Base-by-base conservation (phyloP, 2,797 vertebrate genomes). In the Phoxinus dragarum region DNA sequence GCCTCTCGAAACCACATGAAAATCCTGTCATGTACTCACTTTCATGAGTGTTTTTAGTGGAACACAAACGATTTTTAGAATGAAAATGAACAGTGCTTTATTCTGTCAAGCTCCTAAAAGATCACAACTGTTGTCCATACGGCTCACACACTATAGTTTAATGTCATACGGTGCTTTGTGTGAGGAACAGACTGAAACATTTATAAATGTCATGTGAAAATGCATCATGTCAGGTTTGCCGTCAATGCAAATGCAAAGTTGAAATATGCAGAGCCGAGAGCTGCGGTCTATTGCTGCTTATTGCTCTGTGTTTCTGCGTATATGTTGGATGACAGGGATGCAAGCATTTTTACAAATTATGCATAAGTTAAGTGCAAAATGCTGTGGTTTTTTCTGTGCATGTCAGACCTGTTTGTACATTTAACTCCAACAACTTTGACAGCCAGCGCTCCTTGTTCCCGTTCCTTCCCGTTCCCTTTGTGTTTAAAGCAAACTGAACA, bases 261-360 rank as follows among this genome's bases (percentile, higher is more conserved):
- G 47, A n/a, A 47, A 27, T 73, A 4, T 44, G 36, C 67, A 11
- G 67, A 69, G 67, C 21, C 2, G 9, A 69, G 67, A 40, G n/a
- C 59, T 31, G 59, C 2, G 4, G 34, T 38, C 66, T 67, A 1
- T 9, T 38, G 66, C 38, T 9, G 66, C 8, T 16, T 67, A 19
- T 67, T 36, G 34, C 16, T 67, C 40, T 27, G 40, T 71, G 8
- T 16, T 71, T n/a, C 10, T 42, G 21, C 38, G n/a, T 23, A 69
- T 42, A 44, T 16, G 16, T 44, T 71, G 68, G 40, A 71, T 14
- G 12, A 14, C 38, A 14, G 68, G 23, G 38, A 44, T n/a, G 23
- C 38, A 42, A 3, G 3, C 1, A 21, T 38, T 68, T 68, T 59
- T n/a, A n/a, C 8, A 59, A n/a, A 21, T 7, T 0, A 0, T 23